phyloP scores from a whole-genome alignment of 2,797 vertebrate genomes.

The Notolabrus celidotus region DNA sequence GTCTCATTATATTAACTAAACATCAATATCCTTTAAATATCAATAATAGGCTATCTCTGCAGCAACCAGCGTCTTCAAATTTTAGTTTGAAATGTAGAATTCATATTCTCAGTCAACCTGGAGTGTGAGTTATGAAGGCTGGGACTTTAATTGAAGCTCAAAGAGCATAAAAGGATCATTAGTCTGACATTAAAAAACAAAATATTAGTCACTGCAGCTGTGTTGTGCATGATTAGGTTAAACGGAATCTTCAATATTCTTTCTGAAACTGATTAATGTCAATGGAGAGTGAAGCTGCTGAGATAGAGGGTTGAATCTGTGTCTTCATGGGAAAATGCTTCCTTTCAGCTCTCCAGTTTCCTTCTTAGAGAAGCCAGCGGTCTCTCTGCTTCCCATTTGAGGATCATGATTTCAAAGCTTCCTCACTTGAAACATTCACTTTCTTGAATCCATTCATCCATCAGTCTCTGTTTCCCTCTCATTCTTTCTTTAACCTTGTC shows the following conservation, averaged over 20 bases:
- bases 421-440: conserved; percentile 12
- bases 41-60: conserved; percentile 21
- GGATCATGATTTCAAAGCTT: conserved; percentile 32
- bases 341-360: conserved; percentile 20
- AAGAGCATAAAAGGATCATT: too few relatives aligned
- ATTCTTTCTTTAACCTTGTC: conserved; percentile 5
- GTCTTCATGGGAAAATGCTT: not conserved
- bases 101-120: conserved; percentile 61
- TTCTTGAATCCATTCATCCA: conserved; percentile 38
- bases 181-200: not conserved
- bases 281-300: too few relatives aligned
- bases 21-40: conserved; percentile 19
- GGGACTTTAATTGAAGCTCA: too few relatives aligned
- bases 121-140: conserved; percentile 12
- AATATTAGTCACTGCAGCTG: too few relatives aligned
- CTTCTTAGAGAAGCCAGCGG: not conserved
- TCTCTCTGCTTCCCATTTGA: conserved; percentile 5
- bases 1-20: conserved; percentile 20
- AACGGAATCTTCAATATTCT: too few relatives aligned
- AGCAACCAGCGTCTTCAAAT: conserved; percentile 37
- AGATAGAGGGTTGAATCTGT: too few relatives aligned
- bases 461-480: conserved; percentile 20
- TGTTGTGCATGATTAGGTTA: too few relatives aligned
- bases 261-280: too few relatives aligned
- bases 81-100: conserved; percentile 49